These are phyloP conservation scores for Adoxophyes honmai DNA, from an alignment of 1,140 invertebrate genomes.

Conservation along the genomic window DNA sequence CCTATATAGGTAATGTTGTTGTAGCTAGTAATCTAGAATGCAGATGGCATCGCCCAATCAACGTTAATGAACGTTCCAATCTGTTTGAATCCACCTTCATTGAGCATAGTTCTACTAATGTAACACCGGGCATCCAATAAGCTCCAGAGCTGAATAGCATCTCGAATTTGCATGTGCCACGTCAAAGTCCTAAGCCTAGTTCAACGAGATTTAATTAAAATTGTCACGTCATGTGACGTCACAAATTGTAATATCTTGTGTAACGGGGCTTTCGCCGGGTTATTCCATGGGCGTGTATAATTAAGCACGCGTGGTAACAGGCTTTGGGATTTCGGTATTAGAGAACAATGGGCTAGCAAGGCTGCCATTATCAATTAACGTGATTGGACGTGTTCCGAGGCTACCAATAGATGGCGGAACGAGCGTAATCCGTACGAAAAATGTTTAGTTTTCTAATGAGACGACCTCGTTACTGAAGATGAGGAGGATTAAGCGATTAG, in stretches of 20 bases:
- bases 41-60: too few species aligned
- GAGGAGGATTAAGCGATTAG: too few species aligned
- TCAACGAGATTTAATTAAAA: slow-evolving; percentile 12
- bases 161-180: background rate
- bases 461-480: too few species aligned
- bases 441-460: too few species aligned
- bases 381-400: background rate
- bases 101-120: background rate
- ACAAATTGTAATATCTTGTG: slow-evolving; percentile 8
- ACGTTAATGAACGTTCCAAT: too few species aligned
- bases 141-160: background rate
- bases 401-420: too few species aligned
- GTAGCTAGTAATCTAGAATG: background rate
- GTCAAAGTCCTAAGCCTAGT: slow-evolving; percentile 14
- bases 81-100: too few species aligned
- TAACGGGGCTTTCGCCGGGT: background rate
- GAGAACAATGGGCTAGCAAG: background rate
- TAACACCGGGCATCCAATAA: slow-evolving; percentile 2
- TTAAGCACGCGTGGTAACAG: background rate
- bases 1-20: too few species aligned
- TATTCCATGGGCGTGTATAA: background rate
- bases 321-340: background rate
- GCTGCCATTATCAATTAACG: background rate
- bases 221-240: slow-evolving; percentile 13
- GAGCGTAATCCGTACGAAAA: too few species aligned